Percentiles rank a stretch among this genome's conserved stretches.
phyloP scores from a whole-genome alignment of 2,797 vertebrate genomes.

The Dicrostonyx torquatus region DNA sequence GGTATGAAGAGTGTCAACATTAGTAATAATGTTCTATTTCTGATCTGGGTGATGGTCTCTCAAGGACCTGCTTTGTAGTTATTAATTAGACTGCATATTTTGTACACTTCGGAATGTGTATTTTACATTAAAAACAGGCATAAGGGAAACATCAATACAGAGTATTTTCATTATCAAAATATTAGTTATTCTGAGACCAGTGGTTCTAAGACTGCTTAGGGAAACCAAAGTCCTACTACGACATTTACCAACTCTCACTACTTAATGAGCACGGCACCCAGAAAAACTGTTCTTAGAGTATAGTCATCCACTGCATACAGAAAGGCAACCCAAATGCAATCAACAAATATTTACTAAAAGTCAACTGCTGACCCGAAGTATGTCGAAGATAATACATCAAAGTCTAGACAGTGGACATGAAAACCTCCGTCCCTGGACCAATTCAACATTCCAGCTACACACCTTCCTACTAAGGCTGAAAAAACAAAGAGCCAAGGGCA shows the following conservation, averaged over 20 bases:
- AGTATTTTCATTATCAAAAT: conserved; percentile 11
- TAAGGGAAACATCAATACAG: not conserved
- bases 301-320: not conserved
- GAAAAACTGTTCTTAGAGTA: not conserved
- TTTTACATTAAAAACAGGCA: conserved; percentile 13
- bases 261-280: not conserved
- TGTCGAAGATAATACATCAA: not conserved
- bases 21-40: conserved; percentile 10
- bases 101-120: not conserved
- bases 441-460: not conserved
- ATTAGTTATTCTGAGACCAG: not conserved
- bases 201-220: not conserved
- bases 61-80: not conserved
- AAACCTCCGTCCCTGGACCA: not conserved
- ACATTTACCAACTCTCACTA: not conserved
- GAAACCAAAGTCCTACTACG: not conserved
- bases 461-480: not conserved
- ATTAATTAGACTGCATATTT: not conserved
- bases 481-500: not conserved
- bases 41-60: not conserved
- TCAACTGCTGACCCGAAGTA: not conserved
- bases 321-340: conserved; percentile 47
- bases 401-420: not conserved
- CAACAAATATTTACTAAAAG: not conserved
- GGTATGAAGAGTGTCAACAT: not conserved